Evolutionary conservation across 2,113 vertebrate genomes (phyloP).

Genomic region (Campylomormyrus tamandua): DNA sequence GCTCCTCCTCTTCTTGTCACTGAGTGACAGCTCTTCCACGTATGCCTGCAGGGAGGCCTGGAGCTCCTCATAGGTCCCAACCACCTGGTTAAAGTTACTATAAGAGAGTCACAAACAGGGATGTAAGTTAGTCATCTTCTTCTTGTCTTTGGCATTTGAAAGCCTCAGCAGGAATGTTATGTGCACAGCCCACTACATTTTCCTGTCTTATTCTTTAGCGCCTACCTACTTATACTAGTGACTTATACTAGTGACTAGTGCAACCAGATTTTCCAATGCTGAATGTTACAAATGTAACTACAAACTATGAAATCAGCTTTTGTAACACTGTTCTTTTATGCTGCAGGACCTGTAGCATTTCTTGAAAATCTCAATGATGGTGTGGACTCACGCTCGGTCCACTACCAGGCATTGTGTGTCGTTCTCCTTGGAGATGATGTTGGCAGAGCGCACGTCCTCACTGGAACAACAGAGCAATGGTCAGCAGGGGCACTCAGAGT

Average conservation of each 20-base stretch:
- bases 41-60: conserved; percentile 80
- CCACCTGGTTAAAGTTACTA: conserved; percentile 88
- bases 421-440: conserved; percentile 78
- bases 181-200: background rate
- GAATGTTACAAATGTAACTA: background rate
- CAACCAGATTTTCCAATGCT: background rate
- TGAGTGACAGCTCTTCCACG: conserved; percentile 72
- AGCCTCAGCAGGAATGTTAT: background rate
- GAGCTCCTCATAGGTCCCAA: conserved; percentile 86
- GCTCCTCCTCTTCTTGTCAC: conserved; percentile 71
- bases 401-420: conserved; percentile 82
- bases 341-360: background rate
- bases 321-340: background rate
- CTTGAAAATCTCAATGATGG: background rate
- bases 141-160: background rate
- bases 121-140: background rate
- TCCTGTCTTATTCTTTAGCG: background rate
- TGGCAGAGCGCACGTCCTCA: conserved; percentile 87
- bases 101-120: background rate
- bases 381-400: conserved; percentile 81
- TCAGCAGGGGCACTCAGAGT: background rate
- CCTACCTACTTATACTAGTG: background rate
- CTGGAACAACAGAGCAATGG: conserved; percentile 51
- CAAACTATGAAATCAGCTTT: background rate
- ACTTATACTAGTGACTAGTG: background rate